Base-by-base conservation (phyloP, 2,888 invertebrate species). In the Eudemis profundana region DNA sequence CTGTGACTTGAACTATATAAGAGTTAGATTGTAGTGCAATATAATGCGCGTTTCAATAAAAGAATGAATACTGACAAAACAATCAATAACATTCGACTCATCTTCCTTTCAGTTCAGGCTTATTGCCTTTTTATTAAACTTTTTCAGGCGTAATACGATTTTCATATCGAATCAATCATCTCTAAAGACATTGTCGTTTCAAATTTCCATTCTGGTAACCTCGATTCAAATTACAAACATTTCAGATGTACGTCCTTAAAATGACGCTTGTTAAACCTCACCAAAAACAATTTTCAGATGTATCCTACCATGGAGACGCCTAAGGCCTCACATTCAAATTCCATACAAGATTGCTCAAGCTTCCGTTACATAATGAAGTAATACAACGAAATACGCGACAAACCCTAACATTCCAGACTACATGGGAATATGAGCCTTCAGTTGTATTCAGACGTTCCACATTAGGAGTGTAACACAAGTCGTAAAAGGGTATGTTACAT, bases 341-440 rank as follows among this genome's bases (percentile, higher is more conserved):
- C 64, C 59, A 59, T 44, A 53, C 59, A 53, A 65, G 64, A 65
- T 64, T 53, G 46, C 53, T 51, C 64, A 38, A 14, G 64, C 59
- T 46, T 59, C 64, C 64, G 59, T 65, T 59, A 59, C 64, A 59
- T 65, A 65, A 65, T 65, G 64, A 65, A 65, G 64, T 65, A 65
- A 59, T 59, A 65, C 51, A 51, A 36, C 44, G 46, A 65, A 59
- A 65, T 42, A 62, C 44, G 23, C 59, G 44, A 59, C 51, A 59
- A 65, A 59, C 46, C 64, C 57, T 10, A 29, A 36, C 14, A 46
- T 47, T 27, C 42, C n/a, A 17, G 4, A 14, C 21, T 21, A n/a
- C 44, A 53, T 12, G 10, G 23, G 19, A 56, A 62, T 23, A 38
- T 10, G 21, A 10, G 46, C 46, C 36, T 29, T 44, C 15, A 21